phyloP scores from a whole-genome alignment of 2,888 invertebrate genomes.

The Perithous albicinctus region DNA sequence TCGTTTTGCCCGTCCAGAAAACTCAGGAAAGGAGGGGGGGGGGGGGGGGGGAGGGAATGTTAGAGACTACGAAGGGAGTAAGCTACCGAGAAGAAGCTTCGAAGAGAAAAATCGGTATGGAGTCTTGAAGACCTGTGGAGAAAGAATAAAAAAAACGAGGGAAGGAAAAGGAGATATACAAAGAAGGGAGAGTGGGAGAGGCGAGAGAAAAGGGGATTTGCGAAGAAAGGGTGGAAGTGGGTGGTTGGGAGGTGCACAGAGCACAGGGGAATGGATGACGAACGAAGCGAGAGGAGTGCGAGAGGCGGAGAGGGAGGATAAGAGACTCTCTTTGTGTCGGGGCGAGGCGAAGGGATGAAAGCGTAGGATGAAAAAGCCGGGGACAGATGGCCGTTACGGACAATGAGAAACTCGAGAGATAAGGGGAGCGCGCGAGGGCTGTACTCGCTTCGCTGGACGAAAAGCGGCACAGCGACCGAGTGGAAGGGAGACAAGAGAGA shows the following conservation, averaged over 20 bases:
- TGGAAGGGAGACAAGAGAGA: conserved; percentile 31
- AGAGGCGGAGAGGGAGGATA: conserved; percentile 73
- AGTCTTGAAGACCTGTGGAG: conserved; percentile 47
- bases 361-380: conserved; percentile 82
- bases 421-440: conserved; percentile 80
- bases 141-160: conserved; percentile 25
- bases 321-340: conserved; percentile 80
- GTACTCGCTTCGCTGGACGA: conserved; percentile 46
- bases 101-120: conserved; percentile 57
- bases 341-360: conserved; percentile 80
- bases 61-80: conserved; percentile 65
- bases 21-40: conserved; percentile 12
- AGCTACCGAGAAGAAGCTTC: conserved; percentile 25
- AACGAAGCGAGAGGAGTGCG: conserved; percentile 65
- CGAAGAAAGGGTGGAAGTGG: conserved; percentile 60
- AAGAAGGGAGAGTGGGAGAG: conserved; percentile 17
- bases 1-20: conserved; percentile 36
- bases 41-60: no score
- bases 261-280: conserved; percentile 66
- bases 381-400: conserved; percentile 85
- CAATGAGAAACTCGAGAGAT: conserved; percentile 85
- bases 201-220: conserved; percentile 56
- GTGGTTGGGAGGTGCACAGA: conserved; percentile 67
- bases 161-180: conserved; percentile 25
- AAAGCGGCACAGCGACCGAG: conserved; percentile 20